These are phyloP conservation scores for Lophotriccus pileatus DNA, from an alignment of 2,797 vertebrate genomes.

Conservation along the genomic window DNA sequence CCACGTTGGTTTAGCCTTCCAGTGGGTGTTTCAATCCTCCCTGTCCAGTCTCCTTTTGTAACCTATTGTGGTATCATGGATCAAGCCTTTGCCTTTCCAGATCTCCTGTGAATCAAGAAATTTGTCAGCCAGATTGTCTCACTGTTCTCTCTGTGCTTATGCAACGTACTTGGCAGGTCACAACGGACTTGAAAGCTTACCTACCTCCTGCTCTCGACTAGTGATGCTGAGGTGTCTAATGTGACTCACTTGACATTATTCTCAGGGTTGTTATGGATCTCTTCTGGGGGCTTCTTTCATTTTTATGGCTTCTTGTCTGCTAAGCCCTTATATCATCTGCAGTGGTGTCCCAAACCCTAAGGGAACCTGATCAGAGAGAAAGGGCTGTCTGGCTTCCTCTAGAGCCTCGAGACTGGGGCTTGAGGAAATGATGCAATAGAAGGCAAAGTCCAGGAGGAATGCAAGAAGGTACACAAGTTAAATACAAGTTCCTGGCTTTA, in stretches of 20 bases:
- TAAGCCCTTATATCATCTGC: background rate
- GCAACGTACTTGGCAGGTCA: background rate
- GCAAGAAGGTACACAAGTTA: background rate
- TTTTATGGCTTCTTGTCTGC: background rate
- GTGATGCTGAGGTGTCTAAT: background rate
- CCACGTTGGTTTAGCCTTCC: background rate
- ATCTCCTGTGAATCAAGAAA: background rate
- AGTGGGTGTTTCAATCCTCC: background rate
- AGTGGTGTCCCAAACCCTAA: background rate
- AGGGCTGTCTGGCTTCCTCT: background rate
- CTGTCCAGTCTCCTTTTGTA: background rate
- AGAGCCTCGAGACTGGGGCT: background rate
- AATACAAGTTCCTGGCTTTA: background rate
- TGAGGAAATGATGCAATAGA: background rate
- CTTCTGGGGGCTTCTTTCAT: background rate
- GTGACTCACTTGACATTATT: background rate
- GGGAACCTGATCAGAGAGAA: background rate
- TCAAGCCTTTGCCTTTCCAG: background rate
- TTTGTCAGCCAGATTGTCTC: background rate
- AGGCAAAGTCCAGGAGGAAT: background rate
- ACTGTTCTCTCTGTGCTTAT: background rate
- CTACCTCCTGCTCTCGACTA: background rate
- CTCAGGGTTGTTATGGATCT: background rate
- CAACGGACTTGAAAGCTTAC: background rate
- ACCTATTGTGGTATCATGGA: background rate